Evolutionary conservation across 2,888 invertebrate genomes (phyloP).

Genomic region (Tortrix viridana): DNA sequence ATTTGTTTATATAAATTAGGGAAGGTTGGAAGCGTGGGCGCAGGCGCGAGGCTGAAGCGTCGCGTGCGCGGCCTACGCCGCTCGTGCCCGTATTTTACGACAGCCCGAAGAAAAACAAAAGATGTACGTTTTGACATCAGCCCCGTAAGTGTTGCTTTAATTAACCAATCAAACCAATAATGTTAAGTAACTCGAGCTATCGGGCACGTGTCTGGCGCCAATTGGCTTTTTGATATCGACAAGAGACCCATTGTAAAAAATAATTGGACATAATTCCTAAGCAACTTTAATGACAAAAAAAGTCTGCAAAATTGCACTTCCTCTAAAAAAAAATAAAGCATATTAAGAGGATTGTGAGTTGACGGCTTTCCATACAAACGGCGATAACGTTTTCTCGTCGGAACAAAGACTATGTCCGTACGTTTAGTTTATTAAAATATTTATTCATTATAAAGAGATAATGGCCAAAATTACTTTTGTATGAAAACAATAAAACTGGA

Average conservation of each 20-base stretch:
- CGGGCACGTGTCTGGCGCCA: conserved; percentile 27
- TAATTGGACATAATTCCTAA: not conserved
- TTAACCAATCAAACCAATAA: conserved; percentile 37
- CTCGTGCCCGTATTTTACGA: conserved; percentile 65
- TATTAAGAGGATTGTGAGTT: no score
- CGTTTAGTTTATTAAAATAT: no score
- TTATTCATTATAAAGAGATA: no score
- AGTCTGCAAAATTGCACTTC: no score
- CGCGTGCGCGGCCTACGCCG: conserved; percentile 73
- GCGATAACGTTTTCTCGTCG: no score
- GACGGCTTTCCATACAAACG: no score
- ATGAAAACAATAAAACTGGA: no score
- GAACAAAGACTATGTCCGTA: no score
- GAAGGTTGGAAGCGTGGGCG: conserved; percentile 57
- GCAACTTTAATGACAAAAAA: not conserved
- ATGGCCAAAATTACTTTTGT: no score
- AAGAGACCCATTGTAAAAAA: not conserved
- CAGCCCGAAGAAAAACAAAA: conserved; percentile 62
- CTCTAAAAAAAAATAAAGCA: no score
- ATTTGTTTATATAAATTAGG: conserved; percentile 76
- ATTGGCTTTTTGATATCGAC: conserved; percentile 19
- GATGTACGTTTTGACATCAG: conserved; percentile 45
- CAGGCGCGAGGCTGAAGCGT: conserved; percentile 62
- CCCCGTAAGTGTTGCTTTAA: conserved; percentile 38
- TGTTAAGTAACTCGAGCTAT: conserved; percentile 36